Base-by-base conservation (phyloP, 2,888 invertebrate species). In the Lithophane leautieri region DNA sequence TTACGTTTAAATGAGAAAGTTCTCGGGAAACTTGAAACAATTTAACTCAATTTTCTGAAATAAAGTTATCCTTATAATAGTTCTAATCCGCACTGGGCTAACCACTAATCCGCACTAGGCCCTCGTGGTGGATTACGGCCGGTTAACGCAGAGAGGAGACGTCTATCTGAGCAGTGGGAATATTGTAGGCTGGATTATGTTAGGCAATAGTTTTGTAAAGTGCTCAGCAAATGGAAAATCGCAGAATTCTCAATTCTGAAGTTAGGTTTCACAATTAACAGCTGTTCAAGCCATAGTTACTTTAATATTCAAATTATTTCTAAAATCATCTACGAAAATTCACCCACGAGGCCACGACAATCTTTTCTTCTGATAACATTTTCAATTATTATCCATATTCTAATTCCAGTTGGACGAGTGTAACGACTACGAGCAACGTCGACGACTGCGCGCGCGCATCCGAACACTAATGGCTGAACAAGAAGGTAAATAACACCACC, bases 371-470 rank as follows among this genome's bases (percentile, higher is more conserved):
- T 22, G 4, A 50, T 40, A 22, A 28, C 1, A n/a, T 54, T 28
- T 22, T 50, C 0, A 47, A 25, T 34, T 34, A 42, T 42, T 22
- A 25, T 60, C 3, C 42, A 44, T 25, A 12, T 44, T 44, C 7
- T 28, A 19, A 80, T 97, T 96, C 67, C 94, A 98, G 98, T 97
- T 99, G 97, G 98, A 98, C 94, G 97, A 98, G 95, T 98, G 98
- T 94, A 97, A 97, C 88, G 98, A 98, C 94, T 98, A 98, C 98
- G 98, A 98, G 94, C 98, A 98, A 94, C 97, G 98, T 91, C 98
- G 98, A 91, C 97, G 97, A 89, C 97, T 99, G 92, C 97, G 98
- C 94, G 97, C 98, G 90, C 97, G 98, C 95, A 97, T 99, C 91
- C 97, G 98, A 90, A 97, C 98, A 94, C 97, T 99, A 92, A 98